Base-by-base conservation (phyloP, 2,113 vertebrate genomes). In the Dicrurus megarhynchus region DNA sequence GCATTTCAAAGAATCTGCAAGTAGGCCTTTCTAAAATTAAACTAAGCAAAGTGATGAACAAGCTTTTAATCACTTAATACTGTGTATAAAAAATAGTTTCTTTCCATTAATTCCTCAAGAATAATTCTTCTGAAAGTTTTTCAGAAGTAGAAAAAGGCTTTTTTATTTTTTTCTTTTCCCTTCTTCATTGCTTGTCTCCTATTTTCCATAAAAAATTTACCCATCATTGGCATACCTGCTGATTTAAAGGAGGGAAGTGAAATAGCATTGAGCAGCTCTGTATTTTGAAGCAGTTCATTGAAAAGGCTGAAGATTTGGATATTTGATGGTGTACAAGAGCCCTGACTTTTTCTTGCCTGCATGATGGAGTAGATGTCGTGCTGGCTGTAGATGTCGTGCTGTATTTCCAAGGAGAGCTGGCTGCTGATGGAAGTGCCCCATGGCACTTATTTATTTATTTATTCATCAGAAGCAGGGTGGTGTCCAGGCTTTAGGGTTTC, bases 21-120 rank as follows among this genome's bases (percentile, higher is more conserved):
- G 95, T 95, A 89, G 96, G 94, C 91, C 94, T 94, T 96, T 93
- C 95, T 96, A 88, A 95, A 96, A 94, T 87, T 79, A 90, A 90
- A 84, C 69, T 47, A 65, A 82, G 89, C 91, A 67, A 77, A 86
- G 81, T 64, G 93, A 95, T 81, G 78, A 74, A 84, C 92, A 93
- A 93, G 93, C 93, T 94, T 97, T 97, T 97, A 97, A 97, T 97
- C 93, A 94, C 89, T 97, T 93, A 78, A 53, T 46, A 67, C 90
- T 74, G 52, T 84, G 53, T 95, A 88, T 85, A 70, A 60, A 84
- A 95, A 83, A 95, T 91, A 93, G 89, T 96, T 97, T 94, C 63
- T 96, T 95, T 93, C 90, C 89, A 93, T 94, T 97, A 94, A 96
- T 90, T 97, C 90, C 64, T 90, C 89, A 91, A 93, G 90, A 93